Conservation (phyloP, 2,888 invertebrate species). For the Harpalus rufipes region DNA sequence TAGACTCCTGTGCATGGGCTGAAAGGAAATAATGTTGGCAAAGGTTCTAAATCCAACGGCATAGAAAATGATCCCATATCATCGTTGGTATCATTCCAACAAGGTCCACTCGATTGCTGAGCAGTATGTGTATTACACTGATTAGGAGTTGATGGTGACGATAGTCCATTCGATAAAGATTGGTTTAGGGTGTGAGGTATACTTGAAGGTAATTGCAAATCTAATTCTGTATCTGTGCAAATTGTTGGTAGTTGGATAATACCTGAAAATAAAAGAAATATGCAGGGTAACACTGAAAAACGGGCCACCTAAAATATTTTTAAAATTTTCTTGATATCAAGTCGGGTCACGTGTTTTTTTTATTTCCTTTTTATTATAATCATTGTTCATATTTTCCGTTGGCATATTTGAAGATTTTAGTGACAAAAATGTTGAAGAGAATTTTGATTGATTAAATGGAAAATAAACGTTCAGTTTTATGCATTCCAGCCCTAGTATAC, state of each 20-base stretch:
- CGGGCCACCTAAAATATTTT: too few relatives aligned
- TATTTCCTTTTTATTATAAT: too few relatives aligned
- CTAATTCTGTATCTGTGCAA: neutral
- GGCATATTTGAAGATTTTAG: too few relatives aligned
- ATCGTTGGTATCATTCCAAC: slow-evolving; percentile 77
- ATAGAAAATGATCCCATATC: slow-evolving; percentile 93
- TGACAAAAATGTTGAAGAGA: too few relatives aligned
- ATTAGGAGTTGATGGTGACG: neutral
- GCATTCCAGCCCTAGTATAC: too few relatives aligned
- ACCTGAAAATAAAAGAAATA: neutral
- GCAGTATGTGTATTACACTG: neutral
- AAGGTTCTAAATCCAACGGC: slow-evolving; percentile 91
- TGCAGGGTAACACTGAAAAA: too few relatives aligned
- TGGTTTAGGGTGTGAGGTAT: neutral
- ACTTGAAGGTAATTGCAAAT: neutral
- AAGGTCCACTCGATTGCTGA: slow-evolving; percentile 65
- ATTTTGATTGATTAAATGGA: too few relatives aligned
- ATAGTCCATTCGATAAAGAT: neutral
- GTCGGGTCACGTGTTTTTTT: too few relatives aligned
- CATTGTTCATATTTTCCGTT: too few relatives aligned
- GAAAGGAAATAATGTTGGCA: slow-evolving; percentile 92
- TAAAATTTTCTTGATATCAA: too few relatives aligned
- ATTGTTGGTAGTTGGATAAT: slow-evolving; percentile 31
- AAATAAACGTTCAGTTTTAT: too few relatives aligned
- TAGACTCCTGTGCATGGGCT: slow-evolving; percentile 87